Conservation (phyloP, 2,797 vertebrate species). For the Hirundo rustica region DNA sequence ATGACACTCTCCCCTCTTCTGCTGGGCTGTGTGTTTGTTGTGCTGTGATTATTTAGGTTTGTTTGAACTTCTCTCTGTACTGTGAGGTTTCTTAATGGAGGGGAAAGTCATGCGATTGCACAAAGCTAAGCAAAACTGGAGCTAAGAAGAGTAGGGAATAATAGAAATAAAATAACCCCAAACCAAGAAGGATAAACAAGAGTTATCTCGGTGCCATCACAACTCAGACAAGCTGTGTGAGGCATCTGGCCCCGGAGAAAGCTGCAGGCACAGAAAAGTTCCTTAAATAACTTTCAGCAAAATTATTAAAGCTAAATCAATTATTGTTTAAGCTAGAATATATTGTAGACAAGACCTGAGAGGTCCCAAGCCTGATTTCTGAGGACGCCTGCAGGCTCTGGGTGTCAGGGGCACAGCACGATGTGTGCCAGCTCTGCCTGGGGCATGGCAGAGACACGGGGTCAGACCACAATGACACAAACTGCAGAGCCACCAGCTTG, state of each 20-base stretch:
- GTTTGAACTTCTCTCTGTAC: background rate
- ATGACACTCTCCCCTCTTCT: background rate
- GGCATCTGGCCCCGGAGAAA: background rate
- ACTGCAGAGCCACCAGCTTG: background rate
- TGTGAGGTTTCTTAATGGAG: background rate
- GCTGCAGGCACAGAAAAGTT: background rate
- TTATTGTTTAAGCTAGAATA: background rate
- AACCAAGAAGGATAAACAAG: background rate
- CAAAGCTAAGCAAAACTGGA: background rate
- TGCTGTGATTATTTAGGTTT: background rate
- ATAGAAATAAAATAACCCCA: background rate
- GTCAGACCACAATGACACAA: background rate
- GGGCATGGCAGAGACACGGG: background rate
- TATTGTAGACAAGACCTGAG: background rate
- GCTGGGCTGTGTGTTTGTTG: background rate
- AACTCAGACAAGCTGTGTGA: accelerated
- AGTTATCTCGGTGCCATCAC: background rate
- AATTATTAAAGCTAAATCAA: background rate
- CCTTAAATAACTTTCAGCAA: background rate
- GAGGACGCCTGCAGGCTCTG: background rate
- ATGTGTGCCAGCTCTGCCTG: background rate
- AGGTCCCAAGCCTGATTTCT: background rate
- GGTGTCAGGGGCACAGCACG: accelerated
- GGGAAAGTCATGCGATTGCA: background rate
- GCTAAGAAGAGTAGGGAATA: background rate